Evolutionary conservation across 30 jellyfish, hydroid and myxozoan genomes (phyloP).

Genomic region (Catostylus mosaicus): DNA sequence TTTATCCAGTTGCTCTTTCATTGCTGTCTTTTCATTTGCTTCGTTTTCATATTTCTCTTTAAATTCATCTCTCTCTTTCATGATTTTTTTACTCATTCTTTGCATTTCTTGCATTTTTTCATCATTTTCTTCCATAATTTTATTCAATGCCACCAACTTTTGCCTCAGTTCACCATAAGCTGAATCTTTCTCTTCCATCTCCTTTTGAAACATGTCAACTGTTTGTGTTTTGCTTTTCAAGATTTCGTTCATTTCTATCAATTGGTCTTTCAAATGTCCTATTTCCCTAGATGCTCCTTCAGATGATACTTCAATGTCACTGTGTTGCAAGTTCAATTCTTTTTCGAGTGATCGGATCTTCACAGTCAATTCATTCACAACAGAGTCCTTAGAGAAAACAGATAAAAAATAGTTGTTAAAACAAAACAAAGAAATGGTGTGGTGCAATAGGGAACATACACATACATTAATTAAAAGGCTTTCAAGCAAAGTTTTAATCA

Average conservation of each 20-base stretch:
- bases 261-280: conserved; percentile 33
- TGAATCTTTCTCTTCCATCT: conserved; percentile 53
- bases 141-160: conserved; percentile 22
- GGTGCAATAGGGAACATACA: too few relatives aligned
- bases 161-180: conserved; percentile 12
- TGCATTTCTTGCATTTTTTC: conserved; percentile 10
- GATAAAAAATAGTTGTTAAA: too few relatives aligned
- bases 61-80: conserved; percentile 28
- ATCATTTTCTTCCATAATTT: conserved; percentile 1
- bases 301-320: conserved; percentile 35
- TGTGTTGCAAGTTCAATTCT: conserved; percentile 15
- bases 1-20: conserved; percentile 62
- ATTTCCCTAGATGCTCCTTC: conserved; percentile 22
- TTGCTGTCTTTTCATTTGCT: conserved; percentile 27
- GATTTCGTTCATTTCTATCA: conserved; percentile 30
- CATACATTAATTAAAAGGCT: too few relatives aligned
- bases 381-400: conserved; percentile 12
- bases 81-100: not conserved
- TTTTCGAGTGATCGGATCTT: conserved; percentile 29
- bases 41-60: conserved; percentile 38
- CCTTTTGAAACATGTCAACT: conserved; percentile 55
- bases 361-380: conserved; percentile 15
- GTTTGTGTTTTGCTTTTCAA: conserved; percentile 60
- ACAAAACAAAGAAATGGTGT: too few relatives aligned
- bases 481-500: too few relatives aligned